phyloP scores from a whole-genome alignment of 2,113 vertebrate species.

The Ceyx melanurus region DNA sequence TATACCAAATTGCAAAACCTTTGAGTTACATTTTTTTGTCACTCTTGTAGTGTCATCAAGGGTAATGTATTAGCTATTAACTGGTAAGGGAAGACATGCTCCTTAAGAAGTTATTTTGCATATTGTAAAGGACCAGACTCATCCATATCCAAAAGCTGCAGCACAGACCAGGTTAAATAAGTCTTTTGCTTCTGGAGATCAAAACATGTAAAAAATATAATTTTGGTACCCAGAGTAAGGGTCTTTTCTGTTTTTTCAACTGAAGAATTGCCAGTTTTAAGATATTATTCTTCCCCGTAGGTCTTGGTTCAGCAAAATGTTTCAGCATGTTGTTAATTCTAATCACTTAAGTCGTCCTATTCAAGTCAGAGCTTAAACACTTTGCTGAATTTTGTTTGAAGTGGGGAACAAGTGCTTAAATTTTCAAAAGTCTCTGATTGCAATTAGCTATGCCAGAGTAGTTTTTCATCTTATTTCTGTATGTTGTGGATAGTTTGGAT shows the following conservation, averaged over 20 bases:
- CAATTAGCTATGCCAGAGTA: conserved; percentile 39
- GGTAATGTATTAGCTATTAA: background rate
- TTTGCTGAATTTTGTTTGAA: conserved; percentile 55
- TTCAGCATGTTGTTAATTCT: conserved; percentile 12
- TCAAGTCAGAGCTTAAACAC: conserved; percentile 51
- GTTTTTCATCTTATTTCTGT: conserved; percentile 48
- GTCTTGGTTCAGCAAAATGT: conserved; percentile 7
- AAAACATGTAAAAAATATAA: background rate
- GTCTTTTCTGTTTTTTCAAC: background rate
- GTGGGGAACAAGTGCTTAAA: conserved; percentile 7
- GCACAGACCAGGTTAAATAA: background rate
- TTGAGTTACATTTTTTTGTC: background rate
- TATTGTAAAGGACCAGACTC: background rate
- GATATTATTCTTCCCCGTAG: background rate
- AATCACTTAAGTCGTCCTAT: conserved; percentile 31
- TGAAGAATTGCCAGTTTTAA: background rate
- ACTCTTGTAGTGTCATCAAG: background rate
- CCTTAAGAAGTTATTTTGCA: background rate
- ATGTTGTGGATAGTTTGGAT: conserved; percentile 37
- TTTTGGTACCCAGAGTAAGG: background rate
- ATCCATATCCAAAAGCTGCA: background rate
- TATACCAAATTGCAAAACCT: background rate
- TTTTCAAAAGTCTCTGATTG: conserved; percentile 60
- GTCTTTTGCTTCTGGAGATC: background rate
- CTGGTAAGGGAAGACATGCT: background rate